These are phyloP conservation scores for Catostylus mosaicus DNA, from an alignment of 30 jellyfish, hydroid and myxozoan species.

Conservation along the genomic window DNA sequence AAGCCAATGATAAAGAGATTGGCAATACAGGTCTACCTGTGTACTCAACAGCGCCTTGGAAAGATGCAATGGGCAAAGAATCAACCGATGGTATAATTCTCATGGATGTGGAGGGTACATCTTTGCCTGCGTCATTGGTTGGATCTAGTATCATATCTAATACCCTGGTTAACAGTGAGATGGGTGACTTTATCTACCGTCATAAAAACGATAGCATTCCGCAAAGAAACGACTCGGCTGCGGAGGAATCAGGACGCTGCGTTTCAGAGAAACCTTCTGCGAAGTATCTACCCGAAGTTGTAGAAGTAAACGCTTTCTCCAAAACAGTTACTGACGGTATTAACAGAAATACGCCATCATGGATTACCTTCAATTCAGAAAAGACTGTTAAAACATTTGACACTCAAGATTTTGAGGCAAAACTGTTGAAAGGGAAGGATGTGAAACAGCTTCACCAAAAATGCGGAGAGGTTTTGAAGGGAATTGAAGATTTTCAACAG, in stretches of 20 bases:
- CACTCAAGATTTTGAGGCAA: slow-evolving; percentile 45
- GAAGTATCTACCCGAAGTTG: slow-evolving; percentile 41
- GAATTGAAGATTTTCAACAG: neutral
- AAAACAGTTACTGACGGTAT: slow-evolving; percentile 52
- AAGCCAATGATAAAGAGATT: neutral
- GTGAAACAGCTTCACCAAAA: neutral
- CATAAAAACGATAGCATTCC: neutral
- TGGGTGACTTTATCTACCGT: slow-evolving; percentile 5
- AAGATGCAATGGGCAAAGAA: neutral
- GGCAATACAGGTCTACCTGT: neutral
- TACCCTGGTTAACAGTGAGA: neutral
- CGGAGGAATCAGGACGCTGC: slow-evolving; percentile 4
- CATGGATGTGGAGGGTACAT: slow-evolving; percentile 32
- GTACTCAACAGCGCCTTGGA: slow-evolving; percentile 61
- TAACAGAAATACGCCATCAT: slow-evolving; percentile 59
- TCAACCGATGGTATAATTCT: slow-evolving; percentile 41
- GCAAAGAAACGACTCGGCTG: too few species aligned
- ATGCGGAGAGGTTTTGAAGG: slow-evolving; percentile 37
- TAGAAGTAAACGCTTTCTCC: slow-evolving; percentile 54
- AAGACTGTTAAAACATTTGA: slow-evolving; percentile 4
- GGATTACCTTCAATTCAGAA: slow-evolving; percentile 27
- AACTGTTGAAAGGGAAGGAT: slow-evolving; percentile 20
- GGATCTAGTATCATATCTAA: slow-evolving; percentile 24
- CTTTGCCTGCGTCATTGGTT: slow-evolving; percentile 37
- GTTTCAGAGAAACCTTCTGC: slow-evolving; percentile 46